Conservation (phyloP, 2,888 invertebrate species). For the Rhodophaea formosa region DNA sequence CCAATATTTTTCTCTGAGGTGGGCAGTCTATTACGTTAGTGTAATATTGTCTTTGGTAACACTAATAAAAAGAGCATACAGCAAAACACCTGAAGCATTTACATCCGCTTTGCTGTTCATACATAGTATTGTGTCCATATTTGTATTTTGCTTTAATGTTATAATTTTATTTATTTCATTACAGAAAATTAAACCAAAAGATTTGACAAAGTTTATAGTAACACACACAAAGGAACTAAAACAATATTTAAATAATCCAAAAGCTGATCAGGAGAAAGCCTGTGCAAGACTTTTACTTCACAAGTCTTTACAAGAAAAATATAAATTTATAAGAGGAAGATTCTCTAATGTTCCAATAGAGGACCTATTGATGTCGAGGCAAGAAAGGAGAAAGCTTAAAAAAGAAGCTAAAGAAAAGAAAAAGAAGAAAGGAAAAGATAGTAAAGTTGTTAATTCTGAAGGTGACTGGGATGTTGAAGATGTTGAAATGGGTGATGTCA, state of each 20-base stretch:
- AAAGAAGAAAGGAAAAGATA: constrained; percentile 43
- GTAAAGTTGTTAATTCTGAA: constrained; percentile 46
- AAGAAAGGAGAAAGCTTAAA: constrained; percentile 64
- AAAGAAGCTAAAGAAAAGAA: constrained; percentile 65
- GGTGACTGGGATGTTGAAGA: constrained; percentile 62
- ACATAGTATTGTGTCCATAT: no score
- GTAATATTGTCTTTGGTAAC: no score
- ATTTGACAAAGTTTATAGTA: constrained; percentile 65
- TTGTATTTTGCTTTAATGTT: no score
- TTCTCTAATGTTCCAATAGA: constrained; percentile 64
- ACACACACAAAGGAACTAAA: constrained; percentile 61
- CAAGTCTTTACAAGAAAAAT: constrained; percentile 64
- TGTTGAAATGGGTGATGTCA: constrained; percentile 28
- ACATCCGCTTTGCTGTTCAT: no score
- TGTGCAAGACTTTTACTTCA: constrained; percentile 68
- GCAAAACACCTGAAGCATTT: no score
- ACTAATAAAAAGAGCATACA: no score
- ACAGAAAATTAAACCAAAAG: constrained; percentile 73
- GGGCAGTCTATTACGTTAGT: no score
- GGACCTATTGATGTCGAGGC: constrained; percentile 68
- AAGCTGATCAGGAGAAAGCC: constrained; percentile 60
- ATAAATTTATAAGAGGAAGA: constrained; percentile 55
- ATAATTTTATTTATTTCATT: constrained; percentile 14
- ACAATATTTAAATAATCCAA: constrained; percentile 59
- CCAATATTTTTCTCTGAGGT: no score